phyloP scores from a whole-genome alignment of 2,888 invertebrate species.

The Chloromyia formosa region DNA sequence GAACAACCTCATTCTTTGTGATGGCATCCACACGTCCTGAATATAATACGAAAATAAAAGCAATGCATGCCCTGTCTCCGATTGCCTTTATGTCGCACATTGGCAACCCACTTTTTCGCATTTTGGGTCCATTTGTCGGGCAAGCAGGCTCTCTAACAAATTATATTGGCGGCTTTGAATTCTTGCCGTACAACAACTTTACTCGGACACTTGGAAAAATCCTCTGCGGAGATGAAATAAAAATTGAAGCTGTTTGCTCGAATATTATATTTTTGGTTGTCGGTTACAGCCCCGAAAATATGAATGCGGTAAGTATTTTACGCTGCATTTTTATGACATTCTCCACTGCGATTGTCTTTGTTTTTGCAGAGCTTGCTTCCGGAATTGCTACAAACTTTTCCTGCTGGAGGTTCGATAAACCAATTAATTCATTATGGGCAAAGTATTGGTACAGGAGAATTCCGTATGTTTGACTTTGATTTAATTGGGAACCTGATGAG shows the following conservation, averaged over 20 bases:
- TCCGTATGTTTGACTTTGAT: conserved; percentile 67
- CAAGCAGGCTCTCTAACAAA: neutral
- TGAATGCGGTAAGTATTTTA: conserved; percentile 11
- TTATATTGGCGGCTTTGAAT: neutral
- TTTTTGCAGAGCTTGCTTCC: conserved; percentile 67
- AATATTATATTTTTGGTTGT: neutral
- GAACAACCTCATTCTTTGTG: conserved; percentile 72
- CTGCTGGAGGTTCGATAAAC: conserved; percentile 72
- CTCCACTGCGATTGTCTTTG: too few species aligned
- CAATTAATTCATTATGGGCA: conserved; percentile 72
- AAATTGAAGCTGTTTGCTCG: neutral
- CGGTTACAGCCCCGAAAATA: conserved; percentile 14
- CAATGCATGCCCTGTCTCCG: conserved; percentile 27
- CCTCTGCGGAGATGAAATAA: neutral
- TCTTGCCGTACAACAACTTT: neutral
- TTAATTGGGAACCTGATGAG: conserved; percentile 61
- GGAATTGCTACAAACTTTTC: conserved; percentile 68
- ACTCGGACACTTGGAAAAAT: neutral
- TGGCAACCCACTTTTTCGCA: conserved; percentile 2
- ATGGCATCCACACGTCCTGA: conserved; percentile 48
- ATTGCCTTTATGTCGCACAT: conserved; percentile 20
- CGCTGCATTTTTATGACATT: too few species aligned
- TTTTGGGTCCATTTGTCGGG: neutral
- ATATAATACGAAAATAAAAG: conserved; percentile 9
- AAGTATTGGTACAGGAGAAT: conserved; percentile 63